Base-by-base conservation (phyloP, 1,140 invertebrate species). In the Capitella teleta region DNA sequence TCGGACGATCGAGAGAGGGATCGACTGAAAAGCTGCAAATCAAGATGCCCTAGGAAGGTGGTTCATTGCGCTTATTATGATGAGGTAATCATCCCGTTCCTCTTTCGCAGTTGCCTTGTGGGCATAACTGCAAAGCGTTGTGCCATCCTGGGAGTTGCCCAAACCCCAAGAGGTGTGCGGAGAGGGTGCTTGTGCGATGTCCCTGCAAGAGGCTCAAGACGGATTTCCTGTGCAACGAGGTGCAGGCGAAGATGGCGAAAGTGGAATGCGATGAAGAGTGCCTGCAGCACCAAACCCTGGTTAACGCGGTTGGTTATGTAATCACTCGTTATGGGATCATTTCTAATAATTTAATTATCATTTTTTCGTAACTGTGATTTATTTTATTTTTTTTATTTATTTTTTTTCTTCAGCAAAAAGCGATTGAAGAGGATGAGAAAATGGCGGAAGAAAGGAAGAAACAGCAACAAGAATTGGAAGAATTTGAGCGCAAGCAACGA, bases 41-140 rank as follows among this genome's bases (percentile, higher is more conserved):
- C 87, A 66, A 85, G 84, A 51, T 95, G 91, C 65, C 82, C 87
- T 1, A 87, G 83, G 73, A 82, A 79, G 75, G 85, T 87, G 72
- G 77, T 71, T 73, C 53, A 43, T 28, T 43, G 14, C 23, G 6
- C 36, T 38, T 6, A 14, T 38, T 34, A 16, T 34, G 32, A 12
- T 12, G 32, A 16, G 10, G 1, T 34, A 34, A 34, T 34, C 16
- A 34, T 10, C 40, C 40, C 12, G 12, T 42, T 12, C 45, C 49
- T 40, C 43, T 41, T 28, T 50, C 60, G 3, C 59, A 78, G 77
- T 63, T 79, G 56, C 37, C 64, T 0, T 81, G 79, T 67, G 73
- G 76, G 14, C 87, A 91, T 73, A 77, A 82, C 12, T 94, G 88
- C 67, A 74, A 74, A 14, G 73, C 77, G 23, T 74, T 76, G 19